Conservation (phyloP, 2,797 vertebrate species). For the Enteromius thamalakanensis region DNA sequence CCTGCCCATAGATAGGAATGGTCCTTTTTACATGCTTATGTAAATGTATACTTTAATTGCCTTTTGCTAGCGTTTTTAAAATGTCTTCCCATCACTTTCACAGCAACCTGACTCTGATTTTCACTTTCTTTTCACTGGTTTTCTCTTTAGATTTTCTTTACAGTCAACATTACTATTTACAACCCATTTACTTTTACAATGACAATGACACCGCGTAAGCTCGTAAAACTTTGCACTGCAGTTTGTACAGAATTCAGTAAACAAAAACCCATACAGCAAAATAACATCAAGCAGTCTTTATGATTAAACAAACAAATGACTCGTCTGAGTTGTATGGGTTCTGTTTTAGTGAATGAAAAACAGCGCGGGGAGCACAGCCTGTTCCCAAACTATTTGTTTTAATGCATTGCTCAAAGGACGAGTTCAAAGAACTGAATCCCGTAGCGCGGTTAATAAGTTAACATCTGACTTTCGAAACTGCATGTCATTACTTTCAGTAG, state of each 20-base stretch:
- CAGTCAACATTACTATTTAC: conserved; percentile 1
- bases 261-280: not conserved
- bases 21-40: conserved; percentile 42
- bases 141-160: conserved; percentile 5
- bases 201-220: not conserved
- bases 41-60: conserved; percentile 39
- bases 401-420: not conserved
- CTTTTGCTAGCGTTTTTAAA: conserved; percentile 50
- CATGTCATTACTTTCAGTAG: not conserved
- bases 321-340: not conserved
- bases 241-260: not conserved
- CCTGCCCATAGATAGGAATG: conserved; percentile 44
- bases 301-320: not conserved
- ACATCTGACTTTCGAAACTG: not conserved
- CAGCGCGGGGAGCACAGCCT: not conserved
- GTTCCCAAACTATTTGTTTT: not conserved
- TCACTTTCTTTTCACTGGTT: not conserved
- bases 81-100: conserved; percentile 18
- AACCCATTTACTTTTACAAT: not conserved
- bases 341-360: not conserved
- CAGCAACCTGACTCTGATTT: not conserved
- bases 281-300: not conserved
- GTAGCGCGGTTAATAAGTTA: not conserved
- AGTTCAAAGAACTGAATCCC: not conserved
- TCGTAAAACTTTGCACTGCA: not conserved